phyloP scores from a whole-genome alignment of 2,797 vertebrate genomes.

The Molossus alvarezi region DNA sequence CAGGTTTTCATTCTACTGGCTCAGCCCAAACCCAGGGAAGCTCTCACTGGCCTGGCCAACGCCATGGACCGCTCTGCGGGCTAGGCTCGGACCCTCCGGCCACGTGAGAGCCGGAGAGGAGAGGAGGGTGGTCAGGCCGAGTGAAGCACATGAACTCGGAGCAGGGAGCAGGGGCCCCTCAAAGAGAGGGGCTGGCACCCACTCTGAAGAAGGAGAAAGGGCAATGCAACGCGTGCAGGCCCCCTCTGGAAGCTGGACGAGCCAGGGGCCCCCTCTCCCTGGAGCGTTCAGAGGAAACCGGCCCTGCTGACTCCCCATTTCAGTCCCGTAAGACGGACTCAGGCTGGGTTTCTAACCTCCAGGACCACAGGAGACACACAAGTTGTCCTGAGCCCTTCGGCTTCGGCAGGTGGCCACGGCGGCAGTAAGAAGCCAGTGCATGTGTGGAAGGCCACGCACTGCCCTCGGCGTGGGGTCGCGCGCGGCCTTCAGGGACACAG shows the following conservation, averaged over 20 bases:
- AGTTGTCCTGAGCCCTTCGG: background rate
- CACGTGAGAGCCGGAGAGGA: background rate
- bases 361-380: background rate
- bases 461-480: background rate
- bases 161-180: background rate
- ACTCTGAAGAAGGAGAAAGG: background rate
- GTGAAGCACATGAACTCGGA: fast-evolving
- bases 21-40: too few relatives aligned
- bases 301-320: fast-evolving
- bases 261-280: fast-evolving
- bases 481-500: too few relatives aligned
- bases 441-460: background rate
- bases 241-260: background rate
- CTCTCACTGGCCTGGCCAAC: background rate
- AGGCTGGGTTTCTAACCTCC: background rate
- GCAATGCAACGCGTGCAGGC: fast-evolving
- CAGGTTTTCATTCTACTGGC: too few relatives aligned
- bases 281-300: background rate
- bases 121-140: background rate
- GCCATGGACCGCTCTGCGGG: background rate
- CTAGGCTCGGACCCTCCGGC: background rate
- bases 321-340: background rate
- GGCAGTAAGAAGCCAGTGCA: background rate
- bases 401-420: background rate
- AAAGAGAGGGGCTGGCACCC: background rate